These are phyloP conservation scores for Melitaea athalia DNA, from an alignment of 2,888 invertebrate genomes.

Conservation along the genomic window DNA sequence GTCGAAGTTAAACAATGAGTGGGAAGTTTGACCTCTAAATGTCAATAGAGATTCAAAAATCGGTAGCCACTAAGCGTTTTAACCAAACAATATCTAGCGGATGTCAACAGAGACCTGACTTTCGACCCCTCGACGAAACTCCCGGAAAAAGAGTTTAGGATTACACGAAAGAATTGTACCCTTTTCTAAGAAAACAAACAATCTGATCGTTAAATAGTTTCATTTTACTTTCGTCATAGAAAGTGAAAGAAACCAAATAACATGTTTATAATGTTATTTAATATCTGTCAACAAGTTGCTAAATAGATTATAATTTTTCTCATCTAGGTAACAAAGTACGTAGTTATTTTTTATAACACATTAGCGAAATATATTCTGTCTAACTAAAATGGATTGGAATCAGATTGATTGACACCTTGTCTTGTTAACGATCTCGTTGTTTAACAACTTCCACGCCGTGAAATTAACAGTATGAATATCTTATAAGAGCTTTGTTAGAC, in stretches of 20 bases:
- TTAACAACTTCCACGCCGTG: neutral
- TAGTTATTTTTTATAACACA: neutral
- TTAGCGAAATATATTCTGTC: neutral
- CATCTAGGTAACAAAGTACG: neutral
- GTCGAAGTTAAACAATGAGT: constrained; percentile 14
- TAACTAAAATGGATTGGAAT: neutral
- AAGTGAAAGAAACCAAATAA: constrained; percentile 36
- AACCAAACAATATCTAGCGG: constrained; percentile 61
- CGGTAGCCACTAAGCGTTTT: constrained; percentile 59
- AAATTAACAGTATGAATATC: neutral
- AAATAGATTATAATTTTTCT: neutral
- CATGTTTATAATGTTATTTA: neutral
- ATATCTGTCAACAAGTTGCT: neutral
- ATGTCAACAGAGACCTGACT: constrained; percentile 70
- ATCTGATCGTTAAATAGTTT: constrained; percentile 47
- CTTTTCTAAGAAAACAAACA: constrained; percentile 65
- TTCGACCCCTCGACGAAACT: constrained; percentile 59
- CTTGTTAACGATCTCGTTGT: constrained; percentile 2
- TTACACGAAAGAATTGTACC: constrained; percentile 64
- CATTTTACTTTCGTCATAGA: constrained; percentile 52
- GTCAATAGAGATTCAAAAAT: constrained; percentile 46
- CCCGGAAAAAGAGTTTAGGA: constrained; percentile 69
- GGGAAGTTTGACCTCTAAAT: constrained; percentile 27
- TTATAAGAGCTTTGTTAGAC: neutral
- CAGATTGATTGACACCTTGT: constrained; percentile 2